Evolutionary conservation across 2,888 invertebrate genomes (phyloP).

Genomic region (Agelastica alni): DNA sequence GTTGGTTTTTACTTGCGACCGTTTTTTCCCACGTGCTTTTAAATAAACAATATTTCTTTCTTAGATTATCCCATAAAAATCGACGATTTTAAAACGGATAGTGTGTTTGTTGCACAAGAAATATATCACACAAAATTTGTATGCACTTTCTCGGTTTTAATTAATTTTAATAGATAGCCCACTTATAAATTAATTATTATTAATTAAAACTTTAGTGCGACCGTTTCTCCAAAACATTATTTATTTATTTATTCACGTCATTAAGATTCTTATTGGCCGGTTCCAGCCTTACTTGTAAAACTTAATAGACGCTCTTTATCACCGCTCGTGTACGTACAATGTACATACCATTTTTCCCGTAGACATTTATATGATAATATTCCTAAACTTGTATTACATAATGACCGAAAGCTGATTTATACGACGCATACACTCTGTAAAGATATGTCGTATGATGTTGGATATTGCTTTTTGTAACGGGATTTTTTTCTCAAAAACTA

Average conservation of each 20-base stretch:
- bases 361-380: conserved; percentile 6
- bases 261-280: background rate
- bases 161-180: conserved; percentile 4
- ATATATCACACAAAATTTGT: background rate
- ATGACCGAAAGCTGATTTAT: background rate
- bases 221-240: background rate
- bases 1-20: too few species aligned
- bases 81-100: too few species aligned
- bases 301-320: background rate
- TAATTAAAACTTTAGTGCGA: background rate
- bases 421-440: background rate
- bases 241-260: conserved; percentile 1
- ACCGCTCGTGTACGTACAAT: background rate
- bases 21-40: too few species aligned
- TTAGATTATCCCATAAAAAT: too few species aligned
- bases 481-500: too few species aligned
- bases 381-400: background rate
- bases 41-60: too few species aligned
- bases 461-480: too few species aligned
- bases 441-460: too few species aligned
- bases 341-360: background rate
- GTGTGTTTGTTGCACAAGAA: too few species aligned
- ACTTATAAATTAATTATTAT: conserved; percentile 8
- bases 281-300: background rate
- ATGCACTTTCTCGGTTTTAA: conserved; percentile 1